Base-by-base conservation (phyloP, 2,113 vertebrate genomes). In the Platycercus adscitus region DNA sequence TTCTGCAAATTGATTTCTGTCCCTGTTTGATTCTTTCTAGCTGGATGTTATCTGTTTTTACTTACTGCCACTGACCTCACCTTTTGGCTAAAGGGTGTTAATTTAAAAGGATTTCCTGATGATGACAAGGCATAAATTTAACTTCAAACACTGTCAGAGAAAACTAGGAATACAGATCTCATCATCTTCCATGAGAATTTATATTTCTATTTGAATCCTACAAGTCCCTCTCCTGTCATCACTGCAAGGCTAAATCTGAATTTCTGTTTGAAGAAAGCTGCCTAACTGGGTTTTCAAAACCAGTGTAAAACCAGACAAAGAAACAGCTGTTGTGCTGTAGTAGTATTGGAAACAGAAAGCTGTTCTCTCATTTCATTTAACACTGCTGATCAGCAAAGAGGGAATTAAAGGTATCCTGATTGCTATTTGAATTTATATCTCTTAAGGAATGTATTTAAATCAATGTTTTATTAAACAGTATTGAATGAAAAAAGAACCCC, bases 371-470 rank as follows among this genome's bases (percentile, higher is more conserved):
- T 83, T 88, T 86, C 4, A 49, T 80, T 86, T 77, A 73, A 56
- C 21, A 41, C 37, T 26, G 7, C 70, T 43, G 23, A 56, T 88
- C 88, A 94, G 44, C 41, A 69, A 80, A 82, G 61, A 82, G 47
- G 53, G 35, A 91, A 81, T 88, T 87, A 60, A 88, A 94, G 37
- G 63, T 70, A 68, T 89, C 91, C 41, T 41, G 50, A 15, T 46
- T 91, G 41, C 46, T 85, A 39, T 80, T 89, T 92, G 55, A 88
- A 91, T 96, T 89, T 89, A 6, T 78, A 47, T 76, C 37, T 83
- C 65, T 39, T 73, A 87, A 93, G 81, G 89, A 56, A 64, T 73
- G 75, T 73, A 56, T 83, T 95, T 89, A 88, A 89, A 93, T 81
- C 79, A 79, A 53, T 60, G 13, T 44, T 93, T 92, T 92, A 44